These are phyloP conservation scores for Diaphora mendica DNA, from an alignment of 2,888 invertebrate species.

Conservation along the genomic window DNA sequence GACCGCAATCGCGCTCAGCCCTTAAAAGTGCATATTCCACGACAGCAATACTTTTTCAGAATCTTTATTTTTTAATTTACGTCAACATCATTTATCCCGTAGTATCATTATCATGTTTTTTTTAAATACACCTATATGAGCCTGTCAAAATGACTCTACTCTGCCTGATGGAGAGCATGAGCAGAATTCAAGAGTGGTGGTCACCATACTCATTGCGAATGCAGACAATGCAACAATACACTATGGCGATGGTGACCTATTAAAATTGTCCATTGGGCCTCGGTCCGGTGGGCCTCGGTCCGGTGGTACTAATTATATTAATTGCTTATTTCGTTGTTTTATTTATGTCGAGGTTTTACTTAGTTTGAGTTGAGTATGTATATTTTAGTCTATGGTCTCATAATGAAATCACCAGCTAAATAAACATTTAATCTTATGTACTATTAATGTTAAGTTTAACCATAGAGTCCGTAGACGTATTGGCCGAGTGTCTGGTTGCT, in stretches of 20 bases:
- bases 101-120: too few species aligned
- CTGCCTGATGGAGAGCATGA: too few species aligned
- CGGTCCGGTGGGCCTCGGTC: too few species aligned
- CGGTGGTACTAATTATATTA: too few species aligned
- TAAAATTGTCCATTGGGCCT: too few species aligned
- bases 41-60: conserved; percentile 4
- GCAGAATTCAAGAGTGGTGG: too few species aligned
- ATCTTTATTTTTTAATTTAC: background rate
- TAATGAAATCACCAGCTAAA: background rate
- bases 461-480: background rate
- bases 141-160: too few species aligned
- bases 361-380: background rate
- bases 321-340: background rate
- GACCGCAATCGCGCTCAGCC: conserved; percentile 40
- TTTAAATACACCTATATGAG: too few species aligned
- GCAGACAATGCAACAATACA: too few species aligned
- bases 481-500: conserved; percentile 7
- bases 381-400: background rate
- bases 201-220: too few species aligned
- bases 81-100: background rate
- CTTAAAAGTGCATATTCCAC: conserved; percentile 23
- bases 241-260: too few species aligned
- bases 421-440: background rate
- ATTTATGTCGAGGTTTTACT: background rate
- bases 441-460: background rate